Percentiles rank a stretch among this genome's conserved stretches.
Evolutionary conservation across 2,888 invertebrate species (phyloP).

Genomic region (Lithophane ornitopus): DNA sequence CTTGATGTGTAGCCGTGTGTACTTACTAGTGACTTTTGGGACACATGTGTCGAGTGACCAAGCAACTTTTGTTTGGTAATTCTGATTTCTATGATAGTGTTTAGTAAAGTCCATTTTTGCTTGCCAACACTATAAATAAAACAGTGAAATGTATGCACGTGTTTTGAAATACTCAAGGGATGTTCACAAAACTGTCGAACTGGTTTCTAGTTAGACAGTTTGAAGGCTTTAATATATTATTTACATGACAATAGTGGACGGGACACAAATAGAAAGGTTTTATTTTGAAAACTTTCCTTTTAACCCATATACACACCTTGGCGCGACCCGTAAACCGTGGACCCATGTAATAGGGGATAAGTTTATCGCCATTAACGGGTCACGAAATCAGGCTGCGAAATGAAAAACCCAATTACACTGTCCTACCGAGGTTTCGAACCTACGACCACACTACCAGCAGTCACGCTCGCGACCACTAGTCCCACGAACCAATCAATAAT

Average conservation of each 20-base stretch:
- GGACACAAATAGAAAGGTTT: background rate
- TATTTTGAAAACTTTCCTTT: background rate
- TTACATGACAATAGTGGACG: slow-evolving; percentile 1
- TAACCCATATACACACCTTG: too few species aligned
- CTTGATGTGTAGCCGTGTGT: too few species aligned
- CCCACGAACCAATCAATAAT: background rate
- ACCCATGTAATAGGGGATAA: background rate
- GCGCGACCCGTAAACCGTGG: background rate
- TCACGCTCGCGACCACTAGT: background rate
- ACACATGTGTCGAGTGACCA: slow-evolving; percentile 6
- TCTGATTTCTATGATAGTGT: background rate
- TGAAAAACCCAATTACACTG: background rate
- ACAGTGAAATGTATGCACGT: slow-evolving; percentile 7
- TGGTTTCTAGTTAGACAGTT: slow-evolving; percentile 23
- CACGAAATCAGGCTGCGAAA: background rate
- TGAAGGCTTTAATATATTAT: slow-evolving; percentile 27
- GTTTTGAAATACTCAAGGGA: slow-evolving; percentile 32
- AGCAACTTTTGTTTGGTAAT: background rate
- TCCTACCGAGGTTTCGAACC: background rate
- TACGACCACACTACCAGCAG: background rate
- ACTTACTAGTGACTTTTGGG: background rate
- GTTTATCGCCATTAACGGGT: background rate
- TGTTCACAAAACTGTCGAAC: slow-evolving; percentile 30
- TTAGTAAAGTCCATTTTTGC: slow-evolving; percentile 7
- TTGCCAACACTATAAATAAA: slow-evolving; percentile 9